Evolutionary conservation across 2,797 vertebrate genomes (phyloP).

Genomic region (Xenops minutus): DNA sequence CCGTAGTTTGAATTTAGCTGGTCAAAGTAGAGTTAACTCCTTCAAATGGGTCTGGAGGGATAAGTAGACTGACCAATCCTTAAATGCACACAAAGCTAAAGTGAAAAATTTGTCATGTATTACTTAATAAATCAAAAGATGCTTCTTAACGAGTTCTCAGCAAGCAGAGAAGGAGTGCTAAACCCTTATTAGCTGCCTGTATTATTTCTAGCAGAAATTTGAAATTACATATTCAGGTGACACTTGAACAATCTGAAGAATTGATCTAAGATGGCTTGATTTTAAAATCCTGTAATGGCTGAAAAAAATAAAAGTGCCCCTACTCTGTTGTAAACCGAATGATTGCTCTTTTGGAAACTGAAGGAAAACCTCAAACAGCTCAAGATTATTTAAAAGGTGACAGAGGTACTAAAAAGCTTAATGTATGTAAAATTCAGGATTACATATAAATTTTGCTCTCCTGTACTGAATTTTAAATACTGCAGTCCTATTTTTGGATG

Average conservation of each 20-base stretch:
- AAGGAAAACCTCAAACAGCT: background rate
- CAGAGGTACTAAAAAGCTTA: background rate
- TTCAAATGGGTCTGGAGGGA: background rate
- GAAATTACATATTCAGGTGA: background rate
- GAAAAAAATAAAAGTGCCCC: background rate
- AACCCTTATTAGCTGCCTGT: background rate
- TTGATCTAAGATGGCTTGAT: background rate
- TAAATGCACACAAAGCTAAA: background rate
- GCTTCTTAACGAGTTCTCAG: background rate
- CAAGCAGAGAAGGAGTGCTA: background rate
- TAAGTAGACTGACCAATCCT: background rate
- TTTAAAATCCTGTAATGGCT: background rate
- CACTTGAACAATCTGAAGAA: background rate
- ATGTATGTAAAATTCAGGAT: background rate
- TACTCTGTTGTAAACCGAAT: background rate
- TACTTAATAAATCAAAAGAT: background rate
- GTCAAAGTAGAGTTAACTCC: background rate
- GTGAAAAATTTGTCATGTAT: background rate
- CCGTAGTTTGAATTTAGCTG: background rate
- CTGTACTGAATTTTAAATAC: background rate
- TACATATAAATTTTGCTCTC: background rate
- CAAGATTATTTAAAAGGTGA: background rate
- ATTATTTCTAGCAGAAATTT: background rate
- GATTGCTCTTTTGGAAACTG: background rate
- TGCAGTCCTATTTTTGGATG: background rate